A percentile compares a stretch with the other conserved stretches of the same genome.
Evolutionary conservation across 2,797 vertebrate genomes (phyloP).

Genomic region (Echiichthys vipera): DNA sequence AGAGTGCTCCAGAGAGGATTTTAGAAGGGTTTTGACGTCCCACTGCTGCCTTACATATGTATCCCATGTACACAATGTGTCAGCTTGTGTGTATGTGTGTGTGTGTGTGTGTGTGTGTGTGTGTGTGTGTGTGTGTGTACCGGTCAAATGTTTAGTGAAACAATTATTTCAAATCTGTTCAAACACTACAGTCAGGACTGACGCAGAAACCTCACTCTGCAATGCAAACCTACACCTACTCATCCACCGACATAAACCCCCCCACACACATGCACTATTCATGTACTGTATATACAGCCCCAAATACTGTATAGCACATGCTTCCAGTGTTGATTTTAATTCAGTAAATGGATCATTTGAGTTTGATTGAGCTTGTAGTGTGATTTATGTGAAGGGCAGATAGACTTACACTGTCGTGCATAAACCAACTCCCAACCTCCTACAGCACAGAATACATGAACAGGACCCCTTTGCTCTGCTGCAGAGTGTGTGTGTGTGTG

Average conservation of each 20-base stretch:
- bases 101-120: no score
- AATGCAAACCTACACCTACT: constrained; percentile 28
- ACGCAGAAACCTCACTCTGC: constrained; percentile 26
- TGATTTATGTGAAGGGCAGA: constrained; percentile 39
- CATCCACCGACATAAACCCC: background rate
- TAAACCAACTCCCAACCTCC: constrained; percentile 50
- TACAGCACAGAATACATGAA: constrained; percentile 50
- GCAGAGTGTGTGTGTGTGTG: constrained; percentile 36
- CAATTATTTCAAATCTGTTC: constrained; percentile 56
- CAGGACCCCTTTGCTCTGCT: constrained; percentile 30
- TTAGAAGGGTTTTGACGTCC: constrained; percentile 6
- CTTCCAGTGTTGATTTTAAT: no score
- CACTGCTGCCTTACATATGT: constrained; percentile 25
- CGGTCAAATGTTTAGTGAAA: constrained; percentile 46
- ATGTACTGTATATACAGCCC: no score
- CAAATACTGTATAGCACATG: no score
- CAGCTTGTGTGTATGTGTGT: background rate
- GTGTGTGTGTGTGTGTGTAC: no score
- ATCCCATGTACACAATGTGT: constrained; percentile 7
- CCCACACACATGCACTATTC: background rate
- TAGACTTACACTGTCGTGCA: constrained; percentile 36
- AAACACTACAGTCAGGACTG: constrained; percentile 51
- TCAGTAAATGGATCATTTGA: background rate
- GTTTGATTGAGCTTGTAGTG: constrained; percentile 5
- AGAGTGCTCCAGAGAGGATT: constrained; percentile 2